Percentiles rank a stretch among this genome's conserved stretches.
These are phyloP conservation scores for Chirona hameri DNA, from an alignment of 2,888 invertebrate genomes.

Conservation along the genomic window DNA sequence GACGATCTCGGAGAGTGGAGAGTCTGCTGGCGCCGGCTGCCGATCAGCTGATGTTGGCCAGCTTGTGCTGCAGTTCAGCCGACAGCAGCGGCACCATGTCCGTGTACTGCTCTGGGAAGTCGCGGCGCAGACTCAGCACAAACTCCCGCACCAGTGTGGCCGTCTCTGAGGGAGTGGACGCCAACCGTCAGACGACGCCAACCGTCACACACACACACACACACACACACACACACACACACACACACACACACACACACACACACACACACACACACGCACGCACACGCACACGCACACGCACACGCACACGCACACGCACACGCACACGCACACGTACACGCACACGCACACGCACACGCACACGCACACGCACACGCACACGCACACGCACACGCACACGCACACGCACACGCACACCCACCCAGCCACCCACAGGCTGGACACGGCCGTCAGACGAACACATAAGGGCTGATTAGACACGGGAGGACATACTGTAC, in stretches of 20 bases:
- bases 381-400: too few species aligned
- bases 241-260: too few species aligned
- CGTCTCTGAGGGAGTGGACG: constrained; percentile 33
- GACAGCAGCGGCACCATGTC: constrained; percentile 33
- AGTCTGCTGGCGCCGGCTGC: too few species aligned
- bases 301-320: neutral
- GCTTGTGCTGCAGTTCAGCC: constrained; percentile 34
- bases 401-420: neutral
- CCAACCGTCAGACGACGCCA: neutral
- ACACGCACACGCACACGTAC: neutral
- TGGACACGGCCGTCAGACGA: too few species aligned
- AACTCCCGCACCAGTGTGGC: constrained; percentile 36
- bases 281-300: too few species aligned
- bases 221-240: too few species aligned
- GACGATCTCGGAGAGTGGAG: too few species aligned
- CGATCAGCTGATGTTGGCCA: constrained; percentile 13
- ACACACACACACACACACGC: neutral
- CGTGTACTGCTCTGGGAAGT: constrained; percentile 35
- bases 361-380: neutral
- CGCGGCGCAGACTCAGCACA: constrained; percentile 35
- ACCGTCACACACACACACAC: neutral
- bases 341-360: neutral
- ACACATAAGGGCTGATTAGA: too few species aligned
- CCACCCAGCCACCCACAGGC: too few species aligned
- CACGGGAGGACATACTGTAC: too few species aligned